These are phyloP conservation scores for Stictocephala bisonia DNA, from an alignment of 2,888 invertebrate species.

Conservation along the genomic window DNA sequence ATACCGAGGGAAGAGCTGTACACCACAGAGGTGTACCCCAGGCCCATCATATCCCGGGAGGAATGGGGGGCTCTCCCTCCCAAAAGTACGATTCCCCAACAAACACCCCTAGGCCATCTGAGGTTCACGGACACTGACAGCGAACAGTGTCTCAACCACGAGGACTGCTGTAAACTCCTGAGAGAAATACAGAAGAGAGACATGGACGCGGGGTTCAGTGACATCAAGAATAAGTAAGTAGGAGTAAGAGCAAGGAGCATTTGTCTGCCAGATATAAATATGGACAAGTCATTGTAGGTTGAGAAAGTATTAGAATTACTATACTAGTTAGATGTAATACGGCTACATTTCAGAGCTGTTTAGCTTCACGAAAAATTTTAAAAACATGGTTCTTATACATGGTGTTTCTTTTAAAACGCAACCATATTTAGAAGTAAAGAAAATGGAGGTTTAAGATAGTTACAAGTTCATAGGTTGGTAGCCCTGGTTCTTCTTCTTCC, in stretches of 20 bases:
- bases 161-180: not conserved
- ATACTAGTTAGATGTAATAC: too few species aligned
- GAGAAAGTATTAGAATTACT: too few species aligned
- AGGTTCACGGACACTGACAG: conserved; percentile 18
- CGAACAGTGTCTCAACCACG: not conserved
- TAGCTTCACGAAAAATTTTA: too few species aligned
- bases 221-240: conserved; percentile 5
- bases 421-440: too few species aligned
- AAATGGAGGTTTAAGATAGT: too few species aligned
- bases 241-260: not conserved
- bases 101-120: not conserved
- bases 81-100: not conserved
- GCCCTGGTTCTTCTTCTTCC: too few species aligned
- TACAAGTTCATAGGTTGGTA: too few species aligned
- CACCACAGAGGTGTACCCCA: not conserved
- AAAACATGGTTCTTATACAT: too few species aligned
- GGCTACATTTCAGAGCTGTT: too few species aligned
- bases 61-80: conserved; percentile 1
- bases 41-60: not conserved
- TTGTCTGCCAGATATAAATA: too few species aligned
- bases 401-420: too few species aligned
- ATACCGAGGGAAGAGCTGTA: not conserved
- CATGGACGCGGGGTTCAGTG: conserved; percentile 19
- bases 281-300: too few species aligned
- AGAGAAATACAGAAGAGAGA: not conserved